Conservation (phyloP, 1,140 invertebrate genomes). For the Metopolophium dirhodum region DNA sequence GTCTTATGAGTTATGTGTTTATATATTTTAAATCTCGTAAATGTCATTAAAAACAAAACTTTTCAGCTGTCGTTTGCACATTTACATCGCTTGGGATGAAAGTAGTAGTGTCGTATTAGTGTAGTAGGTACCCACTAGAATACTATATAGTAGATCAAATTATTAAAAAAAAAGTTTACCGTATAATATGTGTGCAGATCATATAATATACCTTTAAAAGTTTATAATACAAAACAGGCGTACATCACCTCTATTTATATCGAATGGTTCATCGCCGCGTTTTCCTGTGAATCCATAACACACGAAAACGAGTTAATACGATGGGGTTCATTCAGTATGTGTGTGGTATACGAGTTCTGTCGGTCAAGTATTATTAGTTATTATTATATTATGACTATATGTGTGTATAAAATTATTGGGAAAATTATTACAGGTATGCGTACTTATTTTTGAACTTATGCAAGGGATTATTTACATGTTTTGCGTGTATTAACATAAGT, state of each 20-base stretch:
- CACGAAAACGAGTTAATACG: not conserved
- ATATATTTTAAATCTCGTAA: constrained; percentile 11
- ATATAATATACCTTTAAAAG: not conserved
- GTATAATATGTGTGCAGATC: not conserved
- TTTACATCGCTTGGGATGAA: not conserved
- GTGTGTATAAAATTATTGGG: not conserved
- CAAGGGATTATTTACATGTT: no score
- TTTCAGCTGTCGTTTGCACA: not conserved
- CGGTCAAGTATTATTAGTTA: not conserved
- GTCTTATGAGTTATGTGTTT: constrained; percentile 16
- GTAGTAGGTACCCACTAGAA: no score
- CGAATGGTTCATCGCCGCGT: not conserved
- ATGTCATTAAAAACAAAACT: not conserved
- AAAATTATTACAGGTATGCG: not conserved
- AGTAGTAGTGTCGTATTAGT: not conserved
- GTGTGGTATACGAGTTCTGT: not conserved
- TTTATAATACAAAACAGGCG: not conserved
- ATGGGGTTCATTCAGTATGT: not conserved
- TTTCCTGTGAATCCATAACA: not conserved
- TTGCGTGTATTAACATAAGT: no score
- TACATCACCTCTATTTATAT: not conserved
- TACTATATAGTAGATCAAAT: no score
- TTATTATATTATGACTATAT: not conserved
- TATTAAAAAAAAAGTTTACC: no score
- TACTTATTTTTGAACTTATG: no score